phyloP scores from a whole-genome alignment of 2,888 invertebrate species.

The Chrysopilus asiliformis region DNA sequence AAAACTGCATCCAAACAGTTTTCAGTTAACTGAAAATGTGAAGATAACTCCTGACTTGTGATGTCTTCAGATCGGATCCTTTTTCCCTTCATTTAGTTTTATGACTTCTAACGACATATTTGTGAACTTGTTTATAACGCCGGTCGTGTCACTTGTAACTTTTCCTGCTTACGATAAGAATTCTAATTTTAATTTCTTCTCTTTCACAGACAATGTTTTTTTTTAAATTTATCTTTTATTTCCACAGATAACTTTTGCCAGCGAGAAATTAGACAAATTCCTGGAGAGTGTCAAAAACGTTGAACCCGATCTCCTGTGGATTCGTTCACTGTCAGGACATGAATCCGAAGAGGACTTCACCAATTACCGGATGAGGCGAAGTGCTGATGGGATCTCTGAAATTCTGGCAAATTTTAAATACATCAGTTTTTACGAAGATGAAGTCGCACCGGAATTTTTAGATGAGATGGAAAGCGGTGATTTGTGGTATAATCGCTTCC shows the following conservation, averaged over 20 bases:
- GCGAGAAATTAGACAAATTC: conserved; percentile 7
- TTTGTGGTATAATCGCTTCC: conserved; percentile 15
- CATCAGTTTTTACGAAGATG: conserved; percentile 1
- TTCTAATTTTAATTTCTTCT: too few relatives aligned
- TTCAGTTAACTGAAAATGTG: too few relatives aligned
- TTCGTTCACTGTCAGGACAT: conserved; percentile 5
- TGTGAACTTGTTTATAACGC: too few relatives aligned
- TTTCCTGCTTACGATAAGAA: too few relatives aligned
- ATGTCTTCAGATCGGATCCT: too few relatives aligned
- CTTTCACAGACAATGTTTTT: too few relatives aligned
- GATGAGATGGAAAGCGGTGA: conserved; percentile 11
- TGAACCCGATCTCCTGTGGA: conserved; percentile 9
- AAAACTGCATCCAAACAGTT: too few relatives aligned
- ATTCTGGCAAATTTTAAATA: conserved; percentile 6
- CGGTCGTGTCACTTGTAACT: too few relatives aligned
- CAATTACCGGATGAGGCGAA: not conserved
- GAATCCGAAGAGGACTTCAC: not conserved
- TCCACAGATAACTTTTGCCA: conserved; percentile 1
- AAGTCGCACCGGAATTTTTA: not conserved
- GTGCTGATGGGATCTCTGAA: not conserved
- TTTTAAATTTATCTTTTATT: too few relatives aligned
- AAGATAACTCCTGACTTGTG: too few relatives aligned
- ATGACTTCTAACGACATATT: too few relatives aligned
- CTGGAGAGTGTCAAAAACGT: conserved; percentile 5
- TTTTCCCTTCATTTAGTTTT: too few relatives aligned